A percentile compares a stretch with the other conserved stretches of the same genome.
Evolutionary conservation across 2,888 invertebrate genomes (phyloP).

Genomic region (Liopterus haemorrhoidalis): DNA sequence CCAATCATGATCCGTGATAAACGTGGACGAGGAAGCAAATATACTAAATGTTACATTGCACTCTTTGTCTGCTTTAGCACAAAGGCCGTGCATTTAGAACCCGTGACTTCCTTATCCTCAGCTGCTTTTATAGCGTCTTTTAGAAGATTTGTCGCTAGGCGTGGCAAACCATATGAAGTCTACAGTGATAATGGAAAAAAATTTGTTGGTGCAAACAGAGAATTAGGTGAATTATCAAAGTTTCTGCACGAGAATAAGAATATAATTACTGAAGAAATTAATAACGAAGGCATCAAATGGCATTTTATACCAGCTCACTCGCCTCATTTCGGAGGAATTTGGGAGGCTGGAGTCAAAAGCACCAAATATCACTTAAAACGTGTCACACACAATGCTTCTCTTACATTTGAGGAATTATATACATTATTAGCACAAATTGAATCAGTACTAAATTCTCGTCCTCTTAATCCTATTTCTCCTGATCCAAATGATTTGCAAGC

Average conservation of each 20-base stretch:
- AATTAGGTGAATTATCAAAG: slow-evolving; percentile 10
- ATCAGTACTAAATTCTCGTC: slow-evolving; percentile 35
- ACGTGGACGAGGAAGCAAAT: slow-evolving; percentile 25
- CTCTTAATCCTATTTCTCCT: slow-evolving; percentile 30
- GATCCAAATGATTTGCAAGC: slow-evolving; percentile 30
- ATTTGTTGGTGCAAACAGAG: slow-evolving; percentile 26
- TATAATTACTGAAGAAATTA: background rate
- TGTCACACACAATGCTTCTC: slow-evolving; percentile 13
- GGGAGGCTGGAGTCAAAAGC: slow-evolving; percentile 29
- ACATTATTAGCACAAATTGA: slow-evolving; percentile 33
- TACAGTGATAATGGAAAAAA: slow-evolving; percentile 35
- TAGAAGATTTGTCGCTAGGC: slow-evolving; percentile 29
- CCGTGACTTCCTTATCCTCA: slow-evolving; percentile 30
- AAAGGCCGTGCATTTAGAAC: slow-evolving; percentile 33
- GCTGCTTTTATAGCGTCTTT: slow-evolving; percentile 31
- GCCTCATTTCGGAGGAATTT: slow-evolving; percentile 30
- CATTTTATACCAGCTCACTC: slow-evolving; percentile 27
- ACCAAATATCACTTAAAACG: slow-evolving; percentile 27
- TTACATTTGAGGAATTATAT: slow-evolving; percentile 27
- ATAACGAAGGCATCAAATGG: slow-evolving; percentile 17
- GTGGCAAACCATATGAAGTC: slow-evolving; percentile 27
- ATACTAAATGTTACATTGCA: slow-evolving; percentile 30
- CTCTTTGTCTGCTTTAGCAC: slow-evolving; percentile 33
- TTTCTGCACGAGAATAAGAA: too few relatives aligned
- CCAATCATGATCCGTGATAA: slow-evolving; percentile 23